phyloP scores from a whole-genome alignment of 2,888 invertebrate genomes.

The Cylloceria caligata region DNA sequence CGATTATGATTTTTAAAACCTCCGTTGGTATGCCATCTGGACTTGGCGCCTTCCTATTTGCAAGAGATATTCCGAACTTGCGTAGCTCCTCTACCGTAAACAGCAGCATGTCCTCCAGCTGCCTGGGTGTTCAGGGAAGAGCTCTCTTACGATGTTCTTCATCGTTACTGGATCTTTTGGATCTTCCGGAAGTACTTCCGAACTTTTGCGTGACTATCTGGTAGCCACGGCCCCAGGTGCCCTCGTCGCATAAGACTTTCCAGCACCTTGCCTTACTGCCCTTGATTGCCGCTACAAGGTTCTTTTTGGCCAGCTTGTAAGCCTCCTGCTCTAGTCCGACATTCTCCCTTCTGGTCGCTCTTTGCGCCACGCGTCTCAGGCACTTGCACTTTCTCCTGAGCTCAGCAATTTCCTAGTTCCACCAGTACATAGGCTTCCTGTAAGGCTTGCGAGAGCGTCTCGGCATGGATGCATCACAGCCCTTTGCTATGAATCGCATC shows the following conservation, averaged over 20 bases:
- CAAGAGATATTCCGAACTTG: too few species aligned
- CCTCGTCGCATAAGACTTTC: constrained; percentile 69
- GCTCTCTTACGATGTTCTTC: constrained; percentile 16
- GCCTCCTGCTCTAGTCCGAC: constrained; percentile 2
- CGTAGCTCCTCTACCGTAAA: neutral
- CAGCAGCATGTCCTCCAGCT: neutral
- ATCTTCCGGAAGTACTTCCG: neutral
- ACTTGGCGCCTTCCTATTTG: too few species aligned
- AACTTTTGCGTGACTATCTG: constrained; percentile 49
- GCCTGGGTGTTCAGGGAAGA: constrained; percentile 50
- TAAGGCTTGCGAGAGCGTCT: too few species aligned
- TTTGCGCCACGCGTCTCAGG: neutral
- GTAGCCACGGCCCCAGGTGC: constrained; percentile 67
- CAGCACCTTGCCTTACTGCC: constrained; percentile 69
- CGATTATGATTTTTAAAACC: too few species aligned
- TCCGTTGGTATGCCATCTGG: too few species aligned
- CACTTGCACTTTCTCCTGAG: constrained; percentile 2
- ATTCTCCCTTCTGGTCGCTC: neutral
- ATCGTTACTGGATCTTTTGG: too few species aligned
- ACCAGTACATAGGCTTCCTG: constrained; percentile 20
- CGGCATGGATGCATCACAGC: too few species aligned
- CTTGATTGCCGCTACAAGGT: too few species aligned
- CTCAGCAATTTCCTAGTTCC: constrained; percentile 8
- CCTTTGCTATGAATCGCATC: too few species aligned
- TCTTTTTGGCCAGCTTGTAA: constrained; percentile 28